phyloP scores from a whole-genome alignment of 2,888 invertebrate species.

The Mallateleia sp. region DNA sequence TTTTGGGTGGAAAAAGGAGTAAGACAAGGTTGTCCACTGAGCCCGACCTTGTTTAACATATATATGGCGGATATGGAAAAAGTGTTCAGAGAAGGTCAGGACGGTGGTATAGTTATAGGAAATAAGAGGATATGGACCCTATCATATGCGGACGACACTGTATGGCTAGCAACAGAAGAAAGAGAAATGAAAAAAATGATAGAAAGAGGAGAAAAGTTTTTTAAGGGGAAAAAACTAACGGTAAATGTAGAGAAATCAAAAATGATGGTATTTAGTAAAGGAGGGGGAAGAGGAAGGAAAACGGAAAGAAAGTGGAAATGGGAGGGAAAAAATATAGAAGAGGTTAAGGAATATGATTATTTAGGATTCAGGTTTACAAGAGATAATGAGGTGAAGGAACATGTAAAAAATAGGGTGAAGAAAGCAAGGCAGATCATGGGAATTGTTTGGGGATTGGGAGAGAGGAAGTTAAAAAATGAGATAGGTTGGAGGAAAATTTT shows the following conservation, averaged over 20 bases:
- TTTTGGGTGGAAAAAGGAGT: slow-evolving; percentile 11
- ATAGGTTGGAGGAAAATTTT: background rate
- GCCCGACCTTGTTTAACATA: slow-evolving; percentile 3
- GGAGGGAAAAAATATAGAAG: slow-evolving; percentile 5
- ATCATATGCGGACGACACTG: background rate
- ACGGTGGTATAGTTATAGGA: background rate
- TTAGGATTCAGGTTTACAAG: background rate
- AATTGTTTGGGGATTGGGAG: background rate
- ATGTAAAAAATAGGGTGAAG: background rate
- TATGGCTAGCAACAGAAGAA: background rate
- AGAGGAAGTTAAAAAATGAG: background rate
- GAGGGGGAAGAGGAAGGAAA: slow-evolving; percentile 7
- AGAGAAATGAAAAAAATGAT: slow-evolving; percentile 1
- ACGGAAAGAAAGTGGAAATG: background rate
- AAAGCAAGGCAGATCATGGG: background rate
- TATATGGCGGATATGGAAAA: background rate
- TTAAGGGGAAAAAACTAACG: background rate
- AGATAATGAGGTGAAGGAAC: background rate
- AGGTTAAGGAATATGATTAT: slow-evolving; percentile 1
- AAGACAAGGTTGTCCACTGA: slow-evolving; percentile 6
- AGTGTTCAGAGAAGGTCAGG: background rate
- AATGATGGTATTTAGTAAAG: slow-evolving; percentile 14
- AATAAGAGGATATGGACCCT: background rate
- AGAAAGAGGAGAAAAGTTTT: background rate
- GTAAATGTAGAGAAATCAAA: slow-evolving; percentile 1